Conservation (phyloP, 2,888 invertebrate genomes). For the Diarsia dahlii region DNA sequence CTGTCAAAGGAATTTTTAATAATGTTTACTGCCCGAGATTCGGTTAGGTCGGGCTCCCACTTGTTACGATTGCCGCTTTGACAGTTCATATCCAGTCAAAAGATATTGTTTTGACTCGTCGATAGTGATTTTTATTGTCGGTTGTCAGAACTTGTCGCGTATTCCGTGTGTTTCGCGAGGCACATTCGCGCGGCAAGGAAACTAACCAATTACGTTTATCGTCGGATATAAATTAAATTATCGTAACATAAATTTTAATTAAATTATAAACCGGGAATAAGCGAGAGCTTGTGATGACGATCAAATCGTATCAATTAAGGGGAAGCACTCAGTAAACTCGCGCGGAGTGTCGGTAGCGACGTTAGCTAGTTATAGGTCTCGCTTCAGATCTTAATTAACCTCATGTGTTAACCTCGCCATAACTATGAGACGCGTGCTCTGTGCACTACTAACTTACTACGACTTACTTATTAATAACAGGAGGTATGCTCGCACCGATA, state of each 20-base stretch:
- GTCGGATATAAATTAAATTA: conserved; percentile 71
- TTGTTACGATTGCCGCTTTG: conserved; percentile 73
- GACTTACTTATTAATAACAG: conserved; percentile 83
- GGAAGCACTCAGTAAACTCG: conserved; percentile 82
- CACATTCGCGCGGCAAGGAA: conserved; percentile 47
- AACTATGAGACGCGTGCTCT: conserved; percentile 82
- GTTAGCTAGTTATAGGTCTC: conserved; percentile 86
- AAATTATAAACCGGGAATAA: conserved; percentile 78
- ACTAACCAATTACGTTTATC: conserved; percentile 68
- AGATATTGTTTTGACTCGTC: conserved; percentile 71
- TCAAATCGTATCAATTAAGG: conserved; percentile 89
- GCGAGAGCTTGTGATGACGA: conserved; percentile 82
- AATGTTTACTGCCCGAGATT: conserved; percentile 84
- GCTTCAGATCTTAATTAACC: conserved; percentile 89
- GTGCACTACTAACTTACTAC: conserved; percentile 77
- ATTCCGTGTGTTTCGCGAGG: conserved; percentile 70
- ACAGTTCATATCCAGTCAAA: conserved; percentile 71
- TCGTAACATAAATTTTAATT: conserved; percentile 78
- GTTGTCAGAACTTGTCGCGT: conserved; percentile 74
- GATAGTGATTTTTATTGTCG: conserved; percentile 73
- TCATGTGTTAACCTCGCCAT: conserved; percentile 87
- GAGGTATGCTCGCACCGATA: conserved; percentile 78
- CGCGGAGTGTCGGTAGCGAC: conserved; percentile 78
- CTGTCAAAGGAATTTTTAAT: conserved; percentile 90
- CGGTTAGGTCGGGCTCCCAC: conserved; percentile 76